Percentiles rank a stretch among this genome's conserved stretches.
Evolutionary conservation across 2,797 vertebrate species (phyloP).

Genomic region (Sebastolobus altivelis): DNA sequence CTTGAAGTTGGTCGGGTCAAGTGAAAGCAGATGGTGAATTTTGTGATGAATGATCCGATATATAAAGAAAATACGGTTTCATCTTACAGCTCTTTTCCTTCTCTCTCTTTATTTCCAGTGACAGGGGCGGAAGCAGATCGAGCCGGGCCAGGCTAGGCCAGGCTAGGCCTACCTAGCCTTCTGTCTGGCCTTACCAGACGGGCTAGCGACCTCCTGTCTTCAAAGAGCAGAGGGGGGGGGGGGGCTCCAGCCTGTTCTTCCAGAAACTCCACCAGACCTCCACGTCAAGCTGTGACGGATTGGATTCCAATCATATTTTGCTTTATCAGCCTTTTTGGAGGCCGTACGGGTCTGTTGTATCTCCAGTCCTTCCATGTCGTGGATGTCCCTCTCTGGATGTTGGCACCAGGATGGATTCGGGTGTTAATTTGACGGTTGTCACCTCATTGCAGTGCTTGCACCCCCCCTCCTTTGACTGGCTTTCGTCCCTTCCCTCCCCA

Average conservation of each 20-base stretch:
- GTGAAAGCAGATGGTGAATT: constrained; percentile 10
- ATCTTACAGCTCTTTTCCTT: constrained; percentile 15
- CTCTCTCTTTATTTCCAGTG: constrained; percentile 66
- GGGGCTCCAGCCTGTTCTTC: constrained; percentile 8
- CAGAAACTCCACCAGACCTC: constrained; percentile 17
- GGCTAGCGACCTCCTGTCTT: constrained; percentile 20
- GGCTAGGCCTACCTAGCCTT: constrained; percentile 51
- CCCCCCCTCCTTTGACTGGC: constrained; percentile 56
- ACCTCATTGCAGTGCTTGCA: constrained; percentile 66
- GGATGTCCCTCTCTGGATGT: constrained; percentile 74
- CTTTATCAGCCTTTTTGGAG: constrained; percentile 38
- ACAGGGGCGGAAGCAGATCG: constrained; percentile 54
- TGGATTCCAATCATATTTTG: constrained; percentile 38
- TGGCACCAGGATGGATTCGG: constrained; percentile 81
- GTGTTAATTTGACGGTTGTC: constrained; percentile 76
- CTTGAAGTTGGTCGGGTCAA: constrained; percentile 1
- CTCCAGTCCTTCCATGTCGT: constrained; percentile 72
- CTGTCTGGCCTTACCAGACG: constrained; percentile 51
- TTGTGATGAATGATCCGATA: neutral
- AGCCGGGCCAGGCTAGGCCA: constrained; percentile 59
- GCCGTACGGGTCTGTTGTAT: constrained; percentile 33
- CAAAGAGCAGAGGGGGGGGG: neutral
- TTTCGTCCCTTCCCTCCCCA: constrained; percentile 47
- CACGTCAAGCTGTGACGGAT: constrained; percentile 9
- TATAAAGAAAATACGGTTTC: neutral